phyloP scores from a whole-genome alignment of 2,113 vertebrate genomes.

The Odontesthes bonariensis region DNA sequence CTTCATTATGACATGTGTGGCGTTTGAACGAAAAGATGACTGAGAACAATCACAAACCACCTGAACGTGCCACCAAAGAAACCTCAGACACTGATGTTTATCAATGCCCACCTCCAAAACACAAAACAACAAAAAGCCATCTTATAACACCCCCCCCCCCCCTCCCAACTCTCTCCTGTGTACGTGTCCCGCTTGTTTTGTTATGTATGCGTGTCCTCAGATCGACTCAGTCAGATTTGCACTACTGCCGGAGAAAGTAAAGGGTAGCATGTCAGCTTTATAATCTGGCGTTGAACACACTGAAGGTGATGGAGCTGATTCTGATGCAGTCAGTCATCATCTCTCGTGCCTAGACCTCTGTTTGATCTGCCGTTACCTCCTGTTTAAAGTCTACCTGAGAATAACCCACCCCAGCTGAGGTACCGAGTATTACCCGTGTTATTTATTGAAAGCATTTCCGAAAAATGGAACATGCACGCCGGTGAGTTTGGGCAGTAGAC shows the following conservation, averaged over 20 bases:
- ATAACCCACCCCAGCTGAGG: neutral
- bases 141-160: slow-evolving; percentile 17
- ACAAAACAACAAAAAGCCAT: slow-evolving; percentile 46
- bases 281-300: slow-evolving; percentile 43
- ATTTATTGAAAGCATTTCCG: slow-evolving; percentile 11
- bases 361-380: slow-evolving; percentile 4
- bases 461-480: neutral
- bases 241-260: slow-evolving; percentile 44
- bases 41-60: slow-evolving; percentile 80
- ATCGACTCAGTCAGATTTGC: slow-evolving; percentile 49
- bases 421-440: neutral
- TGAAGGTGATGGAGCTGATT: slow-evolving; percentile 25
- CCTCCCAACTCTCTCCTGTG: slow-evolving; percentile 63
- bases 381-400: neutral
- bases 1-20: slow-evolving; percentile 82
- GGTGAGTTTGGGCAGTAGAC: neutral
- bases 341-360: neutral
- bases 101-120: slow-evolving; percentile 48
- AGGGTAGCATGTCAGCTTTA: slow-evolving; percentile 13
- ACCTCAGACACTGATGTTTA: slow-evolving; percentile 86
- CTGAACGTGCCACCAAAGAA: slow-evolving; percentile 96
- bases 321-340: slow-evolving; percentile 1
- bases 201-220: slow-evolving; percentile 34
- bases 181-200: slow-evolving; percentile 15
- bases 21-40: slow-evolving; percentile 66